Conservation (phyloP, 2,113 vertebrate species). For the Lates calcarifer region DNA sequence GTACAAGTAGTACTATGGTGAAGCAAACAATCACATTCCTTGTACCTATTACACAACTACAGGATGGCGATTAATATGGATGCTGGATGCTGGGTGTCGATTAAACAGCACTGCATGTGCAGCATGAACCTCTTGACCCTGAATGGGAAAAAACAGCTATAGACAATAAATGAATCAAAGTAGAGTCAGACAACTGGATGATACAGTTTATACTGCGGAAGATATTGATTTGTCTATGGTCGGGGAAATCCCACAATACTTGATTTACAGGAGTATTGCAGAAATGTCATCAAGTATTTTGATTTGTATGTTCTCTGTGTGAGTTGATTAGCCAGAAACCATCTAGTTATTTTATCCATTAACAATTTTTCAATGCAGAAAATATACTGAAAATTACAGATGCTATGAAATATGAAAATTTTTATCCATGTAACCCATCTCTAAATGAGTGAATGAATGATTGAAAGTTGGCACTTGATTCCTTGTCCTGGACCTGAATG, state of each 20-base stretch:
- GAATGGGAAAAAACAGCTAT: background rate
- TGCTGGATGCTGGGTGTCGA: background rate
- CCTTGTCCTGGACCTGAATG: background rate
- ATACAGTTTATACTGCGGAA: background rate
- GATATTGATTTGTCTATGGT: background rate
- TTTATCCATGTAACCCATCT: background rate
- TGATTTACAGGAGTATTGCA: background rate
- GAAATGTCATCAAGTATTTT: background rate
- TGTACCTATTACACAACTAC: background rate
- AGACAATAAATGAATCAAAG: background rate
- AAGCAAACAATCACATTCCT: background rate
- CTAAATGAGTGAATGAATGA: background rate
- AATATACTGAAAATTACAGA: background rate
- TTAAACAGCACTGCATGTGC: background rate
- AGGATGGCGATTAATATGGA: background rate
- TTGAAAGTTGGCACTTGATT: background rate
- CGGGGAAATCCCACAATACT: background rate
- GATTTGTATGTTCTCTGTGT: background rate
- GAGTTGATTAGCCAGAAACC: background rate
- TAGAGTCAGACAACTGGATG: background rate
- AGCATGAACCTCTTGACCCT: background rate
- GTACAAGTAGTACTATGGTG: background rate
- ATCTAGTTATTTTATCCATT: background rate
- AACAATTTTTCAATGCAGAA: background rate
- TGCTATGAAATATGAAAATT: background rate